phyloP scores from a whole-genome alignment of 2,888 invertebrate species.

The Corythucha ciliata region DNA sequence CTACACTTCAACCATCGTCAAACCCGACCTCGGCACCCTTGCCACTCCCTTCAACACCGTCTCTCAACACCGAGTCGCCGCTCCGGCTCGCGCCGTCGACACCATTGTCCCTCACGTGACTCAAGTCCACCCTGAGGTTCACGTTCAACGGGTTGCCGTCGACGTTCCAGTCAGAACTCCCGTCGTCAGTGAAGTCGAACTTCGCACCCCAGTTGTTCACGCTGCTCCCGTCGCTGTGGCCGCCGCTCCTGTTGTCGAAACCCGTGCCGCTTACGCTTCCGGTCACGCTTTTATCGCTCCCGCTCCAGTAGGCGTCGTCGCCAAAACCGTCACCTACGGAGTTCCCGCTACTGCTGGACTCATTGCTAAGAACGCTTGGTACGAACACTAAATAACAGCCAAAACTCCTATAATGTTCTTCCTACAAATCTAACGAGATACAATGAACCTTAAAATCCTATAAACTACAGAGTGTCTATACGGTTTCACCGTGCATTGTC shows the following conservation, averaged over 20 bases:
- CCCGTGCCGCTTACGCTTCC: conserved; percentile 38
- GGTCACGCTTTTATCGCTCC: conserved; percentile 11
- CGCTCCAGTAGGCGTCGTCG: no score
- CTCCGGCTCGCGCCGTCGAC: conserved; percentile 40
- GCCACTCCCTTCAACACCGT: conserved; percentile 37
- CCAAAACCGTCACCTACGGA: no score
- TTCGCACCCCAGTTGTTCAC: conserved; percentile 34
- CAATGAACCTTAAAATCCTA: no score
- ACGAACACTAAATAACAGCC: no score
- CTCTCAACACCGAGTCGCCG: conserved; percentile 38
- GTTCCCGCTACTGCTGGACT: no score
- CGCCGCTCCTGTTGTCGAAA: conserved; percentile 35
- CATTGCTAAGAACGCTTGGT: no score
- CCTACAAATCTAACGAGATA: no score
- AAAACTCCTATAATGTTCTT: no score
- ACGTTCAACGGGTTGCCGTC: conserved; percentile 36
- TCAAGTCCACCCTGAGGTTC: conserved; percentile 39
- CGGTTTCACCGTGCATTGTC: no score
- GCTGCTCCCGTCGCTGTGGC: conserved; percentile 31
- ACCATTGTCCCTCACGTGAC: conserved; percentile 40
- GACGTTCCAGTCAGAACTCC: conserved; percentile 36
- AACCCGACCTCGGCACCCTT: conserved; percentile 38
- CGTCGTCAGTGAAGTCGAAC: conserved; percentile 37
- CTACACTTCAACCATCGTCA: conserved; percentile 38
- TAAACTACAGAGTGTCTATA: no score